A percentile compares a stretch with the other conserved stretches of the same genome.
These are phyloP conservation scores for Hydrotaea diabolus DNA, from an alignment of 2,888 invertebrate species.

Conservation along the genomic window DNA sequence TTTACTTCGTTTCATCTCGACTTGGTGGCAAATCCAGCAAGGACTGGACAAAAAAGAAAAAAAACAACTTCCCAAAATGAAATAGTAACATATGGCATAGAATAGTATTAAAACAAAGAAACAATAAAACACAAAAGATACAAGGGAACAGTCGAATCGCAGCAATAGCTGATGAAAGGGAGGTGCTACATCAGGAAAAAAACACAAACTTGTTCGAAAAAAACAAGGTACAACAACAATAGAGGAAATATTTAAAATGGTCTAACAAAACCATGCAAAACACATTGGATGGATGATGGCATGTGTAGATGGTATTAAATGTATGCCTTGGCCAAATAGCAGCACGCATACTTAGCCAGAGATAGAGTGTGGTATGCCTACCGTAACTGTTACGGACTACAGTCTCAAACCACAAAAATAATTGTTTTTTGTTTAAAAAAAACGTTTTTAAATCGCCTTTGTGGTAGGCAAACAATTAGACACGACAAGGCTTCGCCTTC, in stretches of 20 bases:
- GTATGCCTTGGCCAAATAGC: constrained; percentile 39
- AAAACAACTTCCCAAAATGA: constrained; percentile 1
- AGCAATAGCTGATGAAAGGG: neutral
- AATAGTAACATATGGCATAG: constrained; percentile 40
- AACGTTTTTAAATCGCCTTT: no score
- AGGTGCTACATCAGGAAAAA: neutral
- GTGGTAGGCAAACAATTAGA: no score
- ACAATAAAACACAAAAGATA: neutral
- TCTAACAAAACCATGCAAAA: constrained; percentile 39
- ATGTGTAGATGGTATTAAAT: constrained; percentile 49
- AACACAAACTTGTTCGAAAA: neutral
- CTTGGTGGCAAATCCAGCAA: constrained; percentile 2
- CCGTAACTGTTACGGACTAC: no score
- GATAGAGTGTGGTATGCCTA: no score
- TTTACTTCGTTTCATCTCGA: neutral
- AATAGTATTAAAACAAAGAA: neutral
- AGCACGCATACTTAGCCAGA: constrained; percentile 4
- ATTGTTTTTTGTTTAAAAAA: no score
- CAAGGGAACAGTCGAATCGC: neutral
- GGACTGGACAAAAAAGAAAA: constrained; percentile 25
- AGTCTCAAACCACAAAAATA: no score
- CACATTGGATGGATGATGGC: constrained; percentile 36
- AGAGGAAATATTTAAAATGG: constrained; percentile 44
- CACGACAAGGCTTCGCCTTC: no score
- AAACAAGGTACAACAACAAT: neutral